Evolutionary conservation across 2,888 invertebrate genomes (phyloP), one percentile per base, ranked within the genome.

Genomic region (Stomorhina lunata): DNA sequence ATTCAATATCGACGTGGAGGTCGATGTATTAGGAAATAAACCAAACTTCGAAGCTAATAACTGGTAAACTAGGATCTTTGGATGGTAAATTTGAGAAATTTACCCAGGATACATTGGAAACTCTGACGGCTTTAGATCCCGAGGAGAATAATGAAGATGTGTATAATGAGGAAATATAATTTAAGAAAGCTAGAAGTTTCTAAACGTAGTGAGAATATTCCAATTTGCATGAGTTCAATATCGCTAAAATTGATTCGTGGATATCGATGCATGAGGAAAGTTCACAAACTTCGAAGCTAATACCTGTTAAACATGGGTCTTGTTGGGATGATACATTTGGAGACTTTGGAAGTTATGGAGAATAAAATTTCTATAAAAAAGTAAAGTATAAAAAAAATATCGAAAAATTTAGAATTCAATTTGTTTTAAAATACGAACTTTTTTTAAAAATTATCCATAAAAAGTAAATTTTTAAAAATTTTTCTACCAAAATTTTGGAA

Each of bases 1-100:
- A 75, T 91, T 91, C 76, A 89, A 91, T 85, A 85, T 91, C 78
- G 92, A 91, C 90, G 73, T 91, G 91, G 91, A 91, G 91, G 90
- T 90, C 92, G 7, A 87, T 90, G 84, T 89, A 91, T 73, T 88
- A 88, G 53, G 86, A 87, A 43, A 84, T 86, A 25, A 0, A 50
- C 4, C 84, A 85, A 57, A 78, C 63, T 3, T 69, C 84, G 55
- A 55, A 68, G 27, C 5, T 75, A 10, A 10, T n/a, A 0, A 4
- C 68, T 9, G 37, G 57, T 0, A 78, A 84, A 29, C 69, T 78
- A n/a, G 43, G 25, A 4, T 45, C 72, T 4, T 22, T 83, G 20
- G 84, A 85, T 10, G 83, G 78, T 25, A 81, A 83, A 10, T 84
- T 86, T 43, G 86, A 86, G 22, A 86, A 87, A 40, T 84, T 85